A percentile compares a stretch with the other conserved stretches of the same genome.
phyloP scores from a whole-genome alignment of 2,888 invertebrate species.

The Cenopis cana region DNA sequence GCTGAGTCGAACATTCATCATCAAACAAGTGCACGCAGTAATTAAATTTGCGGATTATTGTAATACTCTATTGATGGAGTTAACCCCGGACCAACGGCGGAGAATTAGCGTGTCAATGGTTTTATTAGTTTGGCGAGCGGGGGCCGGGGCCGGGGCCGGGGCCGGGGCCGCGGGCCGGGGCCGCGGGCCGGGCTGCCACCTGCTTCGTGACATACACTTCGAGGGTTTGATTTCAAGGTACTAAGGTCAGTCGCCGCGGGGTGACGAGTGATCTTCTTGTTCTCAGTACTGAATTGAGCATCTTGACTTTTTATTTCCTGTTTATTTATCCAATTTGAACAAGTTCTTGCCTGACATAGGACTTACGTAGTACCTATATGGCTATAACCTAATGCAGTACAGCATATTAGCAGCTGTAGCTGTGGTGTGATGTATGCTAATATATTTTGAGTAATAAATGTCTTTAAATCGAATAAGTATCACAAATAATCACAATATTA shows the following conservation, averaged over 20 bases:
- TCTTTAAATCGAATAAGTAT: too few species aligned
- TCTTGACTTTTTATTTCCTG: too few species aligned
- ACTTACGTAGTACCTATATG: too few species aligned
- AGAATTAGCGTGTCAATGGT: constrained; percentile 32
- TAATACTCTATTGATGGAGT: constrained; percentile 34
- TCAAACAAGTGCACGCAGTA: constrained; percentile 40
- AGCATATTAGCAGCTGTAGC: too few species aligned
- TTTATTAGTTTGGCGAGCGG: constrained; percentile 17
- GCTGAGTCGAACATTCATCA: constrained; percentile 20
- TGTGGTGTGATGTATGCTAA: too few species aligned
- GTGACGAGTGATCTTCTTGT: too few species aligned
- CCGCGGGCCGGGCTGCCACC: not conserved
- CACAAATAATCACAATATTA: too few species aligned
- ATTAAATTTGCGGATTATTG: constrained; percentile 41
- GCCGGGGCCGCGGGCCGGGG: not conserved
- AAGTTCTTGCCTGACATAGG: too few species aligned
- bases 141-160: not conserved
- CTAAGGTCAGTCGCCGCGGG: not conserved
- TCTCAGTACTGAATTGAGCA: too few species aligned
- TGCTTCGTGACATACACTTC: not conserved
- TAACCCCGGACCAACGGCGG: constrained; percentile 24
- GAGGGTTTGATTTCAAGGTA: not conserved
- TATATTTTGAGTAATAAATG: too few species aligned
- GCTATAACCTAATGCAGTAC: too few species aligned
- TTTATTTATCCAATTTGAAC: too few species aligned